phyloP scores from a whole-genome alignment of 2,797 vertebrate genomes.

The Pelodytes ibericus region DNA sequence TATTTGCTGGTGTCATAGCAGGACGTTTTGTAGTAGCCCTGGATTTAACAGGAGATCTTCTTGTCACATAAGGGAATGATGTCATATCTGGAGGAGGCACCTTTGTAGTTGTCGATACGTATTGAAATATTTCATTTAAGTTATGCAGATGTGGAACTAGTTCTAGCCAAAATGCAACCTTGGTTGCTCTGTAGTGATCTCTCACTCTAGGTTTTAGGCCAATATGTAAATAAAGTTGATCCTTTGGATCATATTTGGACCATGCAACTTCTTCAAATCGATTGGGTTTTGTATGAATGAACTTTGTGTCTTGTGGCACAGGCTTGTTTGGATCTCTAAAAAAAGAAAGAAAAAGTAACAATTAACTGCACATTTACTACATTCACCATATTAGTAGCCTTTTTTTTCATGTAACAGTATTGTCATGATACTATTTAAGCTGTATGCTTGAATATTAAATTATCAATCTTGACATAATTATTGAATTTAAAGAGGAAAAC shows the following conservation, averaged over 20 bases:
- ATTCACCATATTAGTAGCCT: too few relatives aligned
- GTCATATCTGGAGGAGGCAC: conserved; percentile 94
- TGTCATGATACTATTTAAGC: too few relatives aligned
- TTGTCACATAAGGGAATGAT: conserved; percentile 88
- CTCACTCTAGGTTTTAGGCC: conserved; percentile 92
- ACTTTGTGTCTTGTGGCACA: conserved; percentile 96
- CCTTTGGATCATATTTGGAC: conserved; percentile 97
- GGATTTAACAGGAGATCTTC: conserved; percentile 86
- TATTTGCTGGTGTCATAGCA: conserved; percentile 83
- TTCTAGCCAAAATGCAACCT: conserved; percentile 96
- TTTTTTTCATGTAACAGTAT: too few relatives aligned
- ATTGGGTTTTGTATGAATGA: conserved; percentile 97
- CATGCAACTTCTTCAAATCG: conserved; percentile 96
- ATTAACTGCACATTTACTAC: not conserved
- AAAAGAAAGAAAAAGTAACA: conserved; percentile 24
- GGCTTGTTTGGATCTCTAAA: conserved; percentile 92
- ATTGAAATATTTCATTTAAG: conserved; percentile 94
- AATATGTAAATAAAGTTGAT: conserved; percentile 95
- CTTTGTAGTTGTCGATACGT: conserved; percentile 94
- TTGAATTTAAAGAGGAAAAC: too few relatives aligned
- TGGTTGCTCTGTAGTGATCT: conserved; percentile 94
- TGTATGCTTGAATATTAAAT: too few relatives aligned
- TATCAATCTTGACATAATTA: too few relatives aligned
- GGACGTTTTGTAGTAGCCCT: conserved; percentile 97
- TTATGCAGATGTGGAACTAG: conserved; percentile 93